Percentiles rank a stretch among this genome's conserved stretches.
These are phyloP conservation scores for Agrilus planipennis DNA, from an alignment of 1,140 invertebrate genomes.

Conservation along the genomic window DNA sequence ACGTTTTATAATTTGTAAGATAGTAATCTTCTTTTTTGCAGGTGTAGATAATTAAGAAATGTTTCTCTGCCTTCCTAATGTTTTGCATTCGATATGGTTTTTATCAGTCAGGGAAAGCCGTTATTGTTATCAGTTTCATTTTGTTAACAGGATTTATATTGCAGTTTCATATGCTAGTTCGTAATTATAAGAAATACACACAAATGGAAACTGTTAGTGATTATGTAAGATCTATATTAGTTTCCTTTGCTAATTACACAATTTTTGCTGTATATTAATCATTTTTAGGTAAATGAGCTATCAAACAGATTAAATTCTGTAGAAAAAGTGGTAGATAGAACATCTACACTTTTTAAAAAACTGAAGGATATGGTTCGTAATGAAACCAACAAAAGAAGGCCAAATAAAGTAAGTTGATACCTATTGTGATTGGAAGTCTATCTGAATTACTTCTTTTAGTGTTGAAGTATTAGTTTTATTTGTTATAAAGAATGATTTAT, in stretches of 20 bases:
- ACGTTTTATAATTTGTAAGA: too few species aligned
- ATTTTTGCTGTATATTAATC: constrained; percentile 6
- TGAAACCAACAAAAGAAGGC: constrained; percentile 31
- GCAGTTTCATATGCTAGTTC: constrained; percentile 22
- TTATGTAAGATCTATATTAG: constrained; percentile 33
- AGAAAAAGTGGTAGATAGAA: constrained; percentile 36
- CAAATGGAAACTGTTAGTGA: constrained; percentile 27
- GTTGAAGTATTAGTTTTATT: constrained; percentile 1
- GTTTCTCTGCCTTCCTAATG: constrained; percentile 7
- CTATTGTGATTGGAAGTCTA: constrained; percentile 23
- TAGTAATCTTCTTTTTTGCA: too few species aligned
- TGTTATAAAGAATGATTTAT: neutral
- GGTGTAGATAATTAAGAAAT: too few species aligned
- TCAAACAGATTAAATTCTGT: constrained; percentile 36
- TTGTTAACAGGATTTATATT: constrained; percentile 21
- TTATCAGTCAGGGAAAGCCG: constrained; percentile 22
- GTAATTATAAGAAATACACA: constrained; percentile 22
- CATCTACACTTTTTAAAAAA: constrained; percentile 19
- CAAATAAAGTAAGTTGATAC: constrained; percentile 29
- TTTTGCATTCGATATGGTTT: constrained; percentile 7
- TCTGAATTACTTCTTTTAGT: constrained; percentile 3
- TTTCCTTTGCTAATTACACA: constrained; percentile 6
- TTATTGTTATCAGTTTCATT: constrained; percentile 20
- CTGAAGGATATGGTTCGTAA: constrained; percentile 32
- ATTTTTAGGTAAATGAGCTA: constrained; percentile 39